Evolutionary conservation across 2,797 vertebrate genomes (phyloP), one percentile per base, ranked within the genome.

Genomic region (Periophthalmus magnuspinnatus): DNA sequence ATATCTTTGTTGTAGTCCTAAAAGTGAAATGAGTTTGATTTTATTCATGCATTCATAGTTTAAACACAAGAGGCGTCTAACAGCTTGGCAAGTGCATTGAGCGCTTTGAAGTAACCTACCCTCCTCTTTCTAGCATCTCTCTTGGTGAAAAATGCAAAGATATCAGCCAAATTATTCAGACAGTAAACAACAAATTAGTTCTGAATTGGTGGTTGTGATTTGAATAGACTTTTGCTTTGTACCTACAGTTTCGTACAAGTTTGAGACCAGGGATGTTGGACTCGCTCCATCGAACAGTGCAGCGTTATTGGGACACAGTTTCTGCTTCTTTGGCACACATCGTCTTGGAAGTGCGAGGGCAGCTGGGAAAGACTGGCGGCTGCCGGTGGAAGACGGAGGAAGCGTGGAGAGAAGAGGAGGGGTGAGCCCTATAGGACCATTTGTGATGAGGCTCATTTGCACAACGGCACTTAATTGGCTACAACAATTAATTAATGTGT

Each of bases 401-500:
- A 84, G 82, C 78, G 80, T 75, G 76, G 61, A 63, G 61, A 63
- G 22, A 65, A 77, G 78, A 77, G 87, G 84, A 83, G 82, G 88
- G 87, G 90, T 90, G 77, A 88, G 94, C 95, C 93, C 95, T 95
- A 94, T 94, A 97, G 96, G 95, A 96, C 95, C 96, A 95, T 97
- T 97, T 97, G 96, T 95, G 95, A 93, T 95, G 95, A 92, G 93
- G 95, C 96, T 98, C 96, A 97, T 97, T 97, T 97, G 96, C 95
- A 92, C 95, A 95, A 93, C 93, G 95, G 92, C 96, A 98, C 95
- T 97, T 97, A 97, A 98, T 97, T 97, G 97, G 96, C 96, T 97
- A 95, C 96, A 97, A 96, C 96, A 97, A 98, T 98, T 98, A 98
- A 97, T 98, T 97, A 98, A 97, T 97, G 96, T 97, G 96, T 97